Evolutionary conservation across 64 coral and sea anemone genomes (phyloP).

Genomic region (Montipora efflorescens): DNA sequence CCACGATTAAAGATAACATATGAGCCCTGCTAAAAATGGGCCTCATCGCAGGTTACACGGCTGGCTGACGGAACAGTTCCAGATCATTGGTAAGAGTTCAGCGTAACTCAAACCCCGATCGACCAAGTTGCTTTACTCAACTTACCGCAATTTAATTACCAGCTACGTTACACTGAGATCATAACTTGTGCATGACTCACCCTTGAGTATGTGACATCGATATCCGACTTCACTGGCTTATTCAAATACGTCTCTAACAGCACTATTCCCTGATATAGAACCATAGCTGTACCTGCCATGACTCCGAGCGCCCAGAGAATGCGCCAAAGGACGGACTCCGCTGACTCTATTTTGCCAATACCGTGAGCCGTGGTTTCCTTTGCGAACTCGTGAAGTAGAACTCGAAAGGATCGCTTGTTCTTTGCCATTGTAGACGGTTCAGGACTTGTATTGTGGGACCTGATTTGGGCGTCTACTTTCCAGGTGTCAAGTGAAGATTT

Average conservation of each 20-base stretch:
- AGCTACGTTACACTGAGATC: not conserved
- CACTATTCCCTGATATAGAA: slow-evolving; percentile 47
- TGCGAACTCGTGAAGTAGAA: slow-evolving; percentile 59
- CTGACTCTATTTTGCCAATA: slow-evolving; percentile 28
- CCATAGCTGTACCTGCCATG: slow-evolving; percentile 32
- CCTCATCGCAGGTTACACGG: no score
- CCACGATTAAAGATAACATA: no score
- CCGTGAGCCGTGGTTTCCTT: slow-evolving; percentile 59
- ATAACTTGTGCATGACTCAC: not conserved
- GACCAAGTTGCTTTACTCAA: no score
- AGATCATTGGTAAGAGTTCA: no score
- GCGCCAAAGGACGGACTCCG: slow-evolving; percentile 56
- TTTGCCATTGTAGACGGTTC: not conserved
- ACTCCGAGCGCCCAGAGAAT: slow-evolving; percentile 60
- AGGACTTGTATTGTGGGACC: not conserved
- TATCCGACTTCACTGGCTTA: slow-evolving; percentile 55
- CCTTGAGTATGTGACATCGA: slow-evolving; percentile 65
- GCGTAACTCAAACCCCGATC: no score
- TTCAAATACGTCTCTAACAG: slow-evolving; percentile 33
- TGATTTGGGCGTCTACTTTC: slow-evolving; percentile 18
- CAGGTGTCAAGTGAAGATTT: slow-evolving; percentile 9
- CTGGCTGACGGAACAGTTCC: no score
- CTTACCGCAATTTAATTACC: not conserved
- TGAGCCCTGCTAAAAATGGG: no score
- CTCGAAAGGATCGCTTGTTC: slow-evolving; percentile 34